phyloP scores from a whole-genome alignment of 2,113 vertebrate genomes.

The Cyprinus carpio region DNA sequence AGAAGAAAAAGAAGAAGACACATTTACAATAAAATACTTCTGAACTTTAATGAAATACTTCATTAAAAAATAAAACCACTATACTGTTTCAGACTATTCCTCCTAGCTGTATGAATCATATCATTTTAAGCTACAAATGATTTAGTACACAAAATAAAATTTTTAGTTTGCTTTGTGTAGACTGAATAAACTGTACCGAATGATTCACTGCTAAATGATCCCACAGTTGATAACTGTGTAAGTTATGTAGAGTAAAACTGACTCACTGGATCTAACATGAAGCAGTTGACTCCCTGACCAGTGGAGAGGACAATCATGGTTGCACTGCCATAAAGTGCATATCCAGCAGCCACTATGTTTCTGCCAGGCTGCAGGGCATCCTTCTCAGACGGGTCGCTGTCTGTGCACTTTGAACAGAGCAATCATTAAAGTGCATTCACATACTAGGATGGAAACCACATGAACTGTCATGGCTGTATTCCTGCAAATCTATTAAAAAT shows the following conservation, averaged over 20 bases:
- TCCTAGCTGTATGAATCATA: not conserved
- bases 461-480: not conserved
- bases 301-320: slow-evolving; percentile 93
- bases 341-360: slow-evolving; percentile 90
- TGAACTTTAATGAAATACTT: too few relatives aligned
- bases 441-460: too few relatives aligned
- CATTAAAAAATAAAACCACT: too few relatives aligned
- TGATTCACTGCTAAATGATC: not conserved
- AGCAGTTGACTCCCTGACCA: slow-evolving; percentile 88
- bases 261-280: slow-evolving; percentile 96
- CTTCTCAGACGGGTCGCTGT: slow-evolving; percentile 79
- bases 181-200: not conserved
- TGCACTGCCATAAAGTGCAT: slow-evolving; percentile 94
- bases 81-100: too few relatives aligned
- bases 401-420: slow-evolving; percentile 69
- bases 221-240: not conserved
- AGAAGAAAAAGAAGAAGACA: too few relatives aligned
- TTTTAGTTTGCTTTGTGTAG: not conserved
- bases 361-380: slow-evolving; percentile 90
- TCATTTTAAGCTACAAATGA: not conserved
- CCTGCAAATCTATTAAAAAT: not conserved
- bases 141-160: not conserved
- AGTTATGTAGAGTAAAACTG: not conserved
- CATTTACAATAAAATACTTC: too few relatives aligned
- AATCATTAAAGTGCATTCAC: not conserved